Conservation (phyloP, 2,113 vertebrate genomes). For the Plotosus lineatus region DNA sequence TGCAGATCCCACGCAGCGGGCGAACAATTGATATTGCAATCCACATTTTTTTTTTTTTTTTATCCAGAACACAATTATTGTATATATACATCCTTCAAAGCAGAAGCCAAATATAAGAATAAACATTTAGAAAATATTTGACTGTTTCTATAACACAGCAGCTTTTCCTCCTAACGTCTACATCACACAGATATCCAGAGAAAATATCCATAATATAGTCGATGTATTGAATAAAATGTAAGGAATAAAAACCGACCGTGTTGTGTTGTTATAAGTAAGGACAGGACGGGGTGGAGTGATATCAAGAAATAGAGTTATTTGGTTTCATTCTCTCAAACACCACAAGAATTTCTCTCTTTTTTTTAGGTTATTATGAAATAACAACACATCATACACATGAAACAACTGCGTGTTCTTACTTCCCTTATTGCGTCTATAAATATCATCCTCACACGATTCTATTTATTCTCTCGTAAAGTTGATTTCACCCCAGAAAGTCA, state of each 20-base stretch:
- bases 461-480: too few relatives aligned
- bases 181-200: background rate
- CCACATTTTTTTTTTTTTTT: background rate
- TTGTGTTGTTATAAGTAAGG: background rate
- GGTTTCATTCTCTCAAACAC: background rate
- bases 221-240: background rate
- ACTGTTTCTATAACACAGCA: background rate
- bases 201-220: background rate
- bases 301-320: too few relatives aligned
- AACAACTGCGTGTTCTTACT: too few relatives aligned
- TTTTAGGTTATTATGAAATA: too few relatives aligned
- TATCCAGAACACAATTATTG: constrained; percentile 15
- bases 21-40: background rate
- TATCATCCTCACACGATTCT: too few relatives aligned
- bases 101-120: constrained; percentile 17
- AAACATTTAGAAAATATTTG: background rate
- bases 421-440: too few relatives aligned
- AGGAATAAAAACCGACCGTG: background rate
- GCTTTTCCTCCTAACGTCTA: background rate
- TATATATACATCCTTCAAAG: constrained; percentile 27
- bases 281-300: too few relatives aligned
- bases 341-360: too few relatives aligned
- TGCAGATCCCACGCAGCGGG: background rate
- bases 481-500: too few relatives aligned
- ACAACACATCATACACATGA: too few relatives aligned